Percentiles rank a stretch among this genome's conserved stretches.
phyloP scores from a whole-genome alignment of 1,140 invertebrate species.

The Mactra quadrangularis region DNA sequence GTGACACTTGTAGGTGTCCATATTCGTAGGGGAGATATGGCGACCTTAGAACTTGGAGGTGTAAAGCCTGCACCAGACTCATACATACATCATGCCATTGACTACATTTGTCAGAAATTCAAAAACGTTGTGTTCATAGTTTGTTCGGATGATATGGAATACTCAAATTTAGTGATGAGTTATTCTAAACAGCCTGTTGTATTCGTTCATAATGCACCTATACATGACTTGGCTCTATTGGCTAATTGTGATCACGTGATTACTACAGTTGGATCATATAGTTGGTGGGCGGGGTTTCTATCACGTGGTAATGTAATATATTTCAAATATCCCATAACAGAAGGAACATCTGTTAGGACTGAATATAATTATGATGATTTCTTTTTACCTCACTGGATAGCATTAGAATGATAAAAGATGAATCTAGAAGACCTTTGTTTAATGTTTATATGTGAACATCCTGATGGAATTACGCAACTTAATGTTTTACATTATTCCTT shows the following conservation, averaged over 20 bases:
- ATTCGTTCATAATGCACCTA: slow-evolving; percentile 21
- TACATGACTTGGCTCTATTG: slow-evolving; percentile 76
- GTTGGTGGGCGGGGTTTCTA: slow-evolving; percentile 76
- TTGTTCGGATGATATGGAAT: slow-evolving; percentile 57
- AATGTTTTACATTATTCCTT: too few relatives aligned
- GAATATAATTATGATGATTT: too few relatives aligned
- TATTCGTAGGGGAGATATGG: slow-evolving; percentile 67
- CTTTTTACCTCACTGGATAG: slow-evolving; percentile 63
- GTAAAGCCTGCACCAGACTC: too few relatives aligned
- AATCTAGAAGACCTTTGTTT: too few relatives aligned
- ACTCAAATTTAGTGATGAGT: slow-evolving; percentile 26
- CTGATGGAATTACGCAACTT: too few relatives aligned
- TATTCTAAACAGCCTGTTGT: slow-evolving; percentile 11
- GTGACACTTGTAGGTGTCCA: slow-evolving; percentile 61
- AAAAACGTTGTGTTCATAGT: slow-evolving; percentile 54
- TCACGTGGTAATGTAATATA: slow-evolving; percentile 72
- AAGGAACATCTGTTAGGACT: slow-evolving; percentile 27
- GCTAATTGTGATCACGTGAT: too few relatives aligned
- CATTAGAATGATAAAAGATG: too few relatives aligned
- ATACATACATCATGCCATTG: too few relatives aligned
- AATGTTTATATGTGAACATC: too few relatives aligned
- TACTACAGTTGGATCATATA: slow-evolving; percentile 70
- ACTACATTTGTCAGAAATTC: slow-evolving; percentile 47
- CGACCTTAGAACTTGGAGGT: neutral
- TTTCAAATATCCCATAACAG: slow-evolving; percentile 61